Percentiles rank a stretch among this genome's conserved stretches.
These are phyloP conservation scores for Nemoura dubitans DNA, from an alignment of 2,888 invertebrate genomes.

Conservation along the genomic window DNA sequence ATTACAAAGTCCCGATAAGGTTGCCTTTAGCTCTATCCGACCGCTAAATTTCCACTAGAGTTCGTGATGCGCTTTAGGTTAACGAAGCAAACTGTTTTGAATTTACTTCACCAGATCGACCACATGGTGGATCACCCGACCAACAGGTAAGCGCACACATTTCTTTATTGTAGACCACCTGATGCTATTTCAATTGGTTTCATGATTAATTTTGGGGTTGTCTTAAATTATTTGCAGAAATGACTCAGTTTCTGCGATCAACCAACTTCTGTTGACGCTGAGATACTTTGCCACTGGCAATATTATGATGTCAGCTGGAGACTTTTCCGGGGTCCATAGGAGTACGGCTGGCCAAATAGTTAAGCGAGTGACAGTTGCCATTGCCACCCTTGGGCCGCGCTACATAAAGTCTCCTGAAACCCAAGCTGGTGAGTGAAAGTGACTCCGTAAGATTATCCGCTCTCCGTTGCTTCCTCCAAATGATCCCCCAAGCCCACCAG, in stretches of 20 bases:
- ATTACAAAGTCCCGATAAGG: too few species aligned
- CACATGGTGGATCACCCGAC: background rate
- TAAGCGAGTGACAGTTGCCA: slow-evolving; percentile 1
- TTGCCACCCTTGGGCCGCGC: slow-evolving; percentile 30
- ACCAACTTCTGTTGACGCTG: slow-evolving; percentile 5
- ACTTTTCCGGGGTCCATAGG: slow-evolving; percentile 21
- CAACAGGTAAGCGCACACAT: background rate
- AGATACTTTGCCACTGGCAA: slow-evolving; percentile 16
- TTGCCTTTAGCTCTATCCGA: too few species aligned
- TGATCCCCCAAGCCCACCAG: too few species aligned
- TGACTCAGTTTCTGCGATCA: slow-evolving; percentile 15
- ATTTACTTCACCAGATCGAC: background rate
- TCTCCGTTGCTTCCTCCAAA: too few species aligned
- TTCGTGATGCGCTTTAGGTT: slow-evolving; percentile 27
- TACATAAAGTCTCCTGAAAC: slow-evolving; percentile 36
- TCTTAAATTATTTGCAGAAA: slow-evolving; percentile 9
- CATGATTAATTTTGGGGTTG: background rate
- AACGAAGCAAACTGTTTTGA: slow-evolving; percentile 9
- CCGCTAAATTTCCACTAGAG: background rate
- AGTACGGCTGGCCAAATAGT: slow-evolving; percentile 22
- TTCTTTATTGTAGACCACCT: too few species aligned
- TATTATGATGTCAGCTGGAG: background rate
- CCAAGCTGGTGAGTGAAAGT: background rate
- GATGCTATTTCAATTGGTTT: too few species aligned
- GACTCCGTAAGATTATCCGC: too few species aligned